Base-by-base conservation (phyloP, 2,888 invertebrate genomes). In the Andrena minutula region DNA sequence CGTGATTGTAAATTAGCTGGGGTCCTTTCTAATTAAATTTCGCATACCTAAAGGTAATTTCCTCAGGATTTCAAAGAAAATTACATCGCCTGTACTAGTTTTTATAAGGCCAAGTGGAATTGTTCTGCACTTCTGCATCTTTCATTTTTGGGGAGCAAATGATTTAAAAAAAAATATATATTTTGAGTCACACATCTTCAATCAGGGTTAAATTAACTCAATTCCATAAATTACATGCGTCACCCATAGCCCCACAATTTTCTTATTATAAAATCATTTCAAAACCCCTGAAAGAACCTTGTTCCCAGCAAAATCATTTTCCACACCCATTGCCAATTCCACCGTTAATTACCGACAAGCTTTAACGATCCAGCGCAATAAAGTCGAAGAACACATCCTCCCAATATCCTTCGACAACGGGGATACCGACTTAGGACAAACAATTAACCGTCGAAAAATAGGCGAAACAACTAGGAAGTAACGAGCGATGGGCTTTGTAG, bases 401-500 rank as follows among this genome's bases (percentile, higher is more conserved):
- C 30, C 4, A 12, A 16, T 6, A 26, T 58, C 12, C 41, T 8
- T 4, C 2, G 23, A 8, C 56, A 32, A 26, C n/a, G 49, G 26
- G n/a, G 60, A 32, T 10, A 3, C 6, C 6, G 16, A 30, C 28
- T 26, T 23, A 26, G 47, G 3, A n/a, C 28, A 63, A 79, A 47
- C 47, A 79, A 79, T 79, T 75, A 71, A 63, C 63, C 56, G 56
- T 1, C 32, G 12, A 32, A 49, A 75, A 64, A 77, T 64, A 70
- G 41, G 51, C 26, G 26, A 51, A 68, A 68, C 68, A 68, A 78
- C 60, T 58, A 75, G 51, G 12, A 66, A 60, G 41, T 63, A 68
- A 63, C 77, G 68, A 64, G 32, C 10, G 49, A 51, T 20, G 35
- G 35, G 41, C 12, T 64, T n/a, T 60, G 30, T 10, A 28, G 16